These are phyloP conservation scores for Harpagoxenus sublaevis DNA, from an alignment of 2,888 invertebrate species.

Conservation along the genomic window DNA sequence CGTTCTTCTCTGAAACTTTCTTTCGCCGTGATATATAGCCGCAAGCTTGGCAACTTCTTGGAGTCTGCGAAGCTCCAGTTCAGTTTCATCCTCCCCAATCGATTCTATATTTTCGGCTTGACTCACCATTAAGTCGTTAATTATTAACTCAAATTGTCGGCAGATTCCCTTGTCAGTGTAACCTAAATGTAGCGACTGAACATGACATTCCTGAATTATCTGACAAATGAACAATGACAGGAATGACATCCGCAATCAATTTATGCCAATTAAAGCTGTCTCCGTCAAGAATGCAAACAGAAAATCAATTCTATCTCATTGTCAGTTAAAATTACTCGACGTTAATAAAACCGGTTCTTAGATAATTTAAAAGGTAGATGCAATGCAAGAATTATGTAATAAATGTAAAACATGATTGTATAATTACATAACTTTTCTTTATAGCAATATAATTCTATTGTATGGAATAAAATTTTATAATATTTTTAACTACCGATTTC, in stretches of 20 bases:
- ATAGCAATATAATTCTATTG: neutral
- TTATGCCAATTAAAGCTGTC: slow-evolving; percentile 8
- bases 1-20: slow-evolving; percentile 76
- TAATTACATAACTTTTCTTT: slow-evolving; percentile 15
- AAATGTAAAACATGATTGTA: neutral
- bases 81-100: slow-evolving; percentile 44
- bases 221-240: slow-evolving; percentile 44
- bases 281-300: slow-evolving; percentile 3
- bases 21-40: slow-evolving; percentile 75
- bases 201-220: slow-evolving; percentile 17
- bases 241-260: slow-evolving; percentile 11
- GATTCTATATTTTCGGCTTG: neutral
- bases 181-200: slow-evolving; percentile 19
- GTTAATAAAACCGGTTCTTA: slow-evolving; percentile 3
- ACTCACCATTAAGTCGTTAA: slow-evolving; percentile 34
- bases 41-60: slow-evolving; percentile 76
- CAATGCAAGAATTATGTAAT: neutral
- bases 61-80: slow-evolving; percentile 70
- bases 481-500: neutral
- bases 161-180: slow-evolving; percentile 13
- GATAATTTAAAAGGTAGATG: neutral
- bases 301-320: neutral
- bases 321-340: neutral
- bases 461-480: neutral
- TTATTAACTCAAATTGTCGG: slow-evolving; percentile 30